Evolutionary conservation across 2,797 vertebrate genomes (phyloP).

Genomic region (Malurus splendens): DNA sequence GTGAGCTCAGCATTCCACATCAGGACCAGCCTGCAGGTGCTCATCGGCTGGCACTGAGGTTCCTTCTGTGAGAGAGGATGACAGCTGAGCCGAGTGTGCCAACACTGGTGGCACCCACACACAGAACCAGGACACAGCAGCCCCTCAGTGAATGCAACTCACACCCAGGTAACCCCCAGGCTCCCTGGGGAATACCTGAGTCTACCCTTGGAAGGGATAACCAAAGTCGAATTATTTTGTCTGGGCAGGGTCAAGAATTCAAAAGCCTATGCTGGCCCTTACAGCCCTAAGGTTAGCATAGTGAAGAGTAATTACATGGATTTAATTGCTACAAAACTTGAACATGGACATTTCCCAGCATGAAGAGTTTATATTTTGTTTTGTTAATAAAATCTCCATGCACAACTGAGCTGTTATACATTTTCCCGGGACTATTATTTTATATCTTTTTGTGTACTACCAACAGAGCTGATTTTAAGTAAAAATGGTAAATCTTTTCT

Average conservation of each 20-base stretch:
- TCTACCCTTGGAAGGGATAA: not conserved
- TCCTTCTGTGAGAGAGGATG: not conserved
- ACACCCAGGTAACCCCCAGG: not conserved
- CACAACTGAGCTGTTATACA: not conserved
- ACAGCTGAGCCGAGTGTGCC: not conserved
- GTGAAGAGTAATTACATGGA: not conserved
- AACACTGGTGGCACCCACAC: not conserved
- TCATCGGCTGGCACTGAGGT: not conserved
- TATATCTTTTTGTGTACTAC: not conserved
- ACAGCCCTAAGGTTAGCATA: not conserved
- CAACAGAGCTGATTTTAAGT: not conserved
- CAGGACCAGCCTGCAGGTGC: not conserved
- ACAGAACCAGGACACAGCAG: rapidly evolving
- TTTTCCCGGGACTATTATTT: not conserved
- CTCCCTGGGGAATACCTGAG: not conserved
- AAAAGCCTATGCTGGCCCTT: not conserved
- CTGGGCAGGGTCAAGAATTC: not conserved
- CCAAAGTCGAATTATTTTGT: not conserved
- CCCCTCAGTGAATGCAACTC: rapidly evolving
- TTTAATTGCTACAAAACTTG: not conserved
- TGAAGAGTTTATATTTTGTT: not conserved
- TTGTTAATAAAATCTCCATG: not conserved
- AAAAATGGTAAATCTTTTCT: not conserved
- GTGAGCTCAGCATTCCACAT: not conserved
- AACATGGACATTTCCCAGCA: not conserved